These are phyloP conservation scores for Corella eumyota DNA, from an alignment of 23 tunicate genomes.

Conservation along the genomic window DNA sequence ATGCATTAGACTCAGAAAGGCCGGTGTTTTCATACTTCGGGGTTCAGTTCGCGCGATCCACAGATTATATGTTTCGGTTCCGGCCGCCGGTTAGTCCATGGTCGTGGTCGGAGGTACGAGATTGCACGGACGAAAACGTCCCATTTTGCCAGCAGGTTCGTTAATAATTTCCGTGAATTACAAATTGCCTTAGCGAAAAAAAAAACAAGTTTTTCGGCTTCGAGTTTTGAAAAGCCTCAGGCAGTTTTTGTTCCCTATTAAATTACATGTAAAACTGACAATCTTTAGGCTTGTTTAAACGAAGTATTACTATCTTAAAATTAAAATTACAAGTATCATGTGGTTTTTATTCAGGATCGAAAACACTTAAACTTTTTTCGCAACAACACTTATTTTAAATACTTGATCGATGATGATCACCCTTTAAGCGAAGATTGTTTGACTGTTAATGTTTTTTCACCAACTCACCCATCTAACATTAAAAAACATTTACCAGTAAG, in stretches of 20 bases:
- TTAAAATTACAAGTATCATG: no score
- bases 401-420: slow-evolving; percentile 20
- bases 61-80: slow-evolving; percentile 83
- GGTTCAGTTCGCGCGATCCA: slow-evolving; percentile 60
- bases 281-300: no score
- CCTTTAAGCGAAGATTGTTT: slow-evolving; percentile 66
- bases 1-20: slow-evolving; percentile 38
- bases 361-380: slow-evolving; percentile 11
- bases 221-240: no score
- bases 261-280: no score
- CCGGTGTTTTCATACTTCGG: slow-evolving; percentile 90
- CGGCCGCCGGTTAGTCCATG: slow-evolving; percentile 77
- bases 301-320: no score
- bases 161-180: no score
- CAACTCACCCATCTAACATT: slow-evolving; percentile 12
- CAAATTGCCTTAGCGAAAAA: no score
- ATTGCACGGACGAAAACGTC: slow-evolving; percentile 53
- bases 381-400: slow-evolving; percentile 20
- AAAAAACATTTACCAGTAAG: slow-evolving; percentile 34
- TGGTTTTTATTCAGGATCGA: slow-evolving; percentile 28
- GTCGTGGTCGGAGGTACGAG: slow-evolving; percentile 53
- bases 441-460: slow-evolving; percentile 60
- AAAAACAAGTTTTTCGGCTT: no score
- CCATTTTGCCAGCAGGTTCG: slow-evolving; percentile 78
- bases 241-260: no score